phyloP scores from a whole-genome alignment of 2,888 invertebrate species.

The Tridacna gigas region DNA sequence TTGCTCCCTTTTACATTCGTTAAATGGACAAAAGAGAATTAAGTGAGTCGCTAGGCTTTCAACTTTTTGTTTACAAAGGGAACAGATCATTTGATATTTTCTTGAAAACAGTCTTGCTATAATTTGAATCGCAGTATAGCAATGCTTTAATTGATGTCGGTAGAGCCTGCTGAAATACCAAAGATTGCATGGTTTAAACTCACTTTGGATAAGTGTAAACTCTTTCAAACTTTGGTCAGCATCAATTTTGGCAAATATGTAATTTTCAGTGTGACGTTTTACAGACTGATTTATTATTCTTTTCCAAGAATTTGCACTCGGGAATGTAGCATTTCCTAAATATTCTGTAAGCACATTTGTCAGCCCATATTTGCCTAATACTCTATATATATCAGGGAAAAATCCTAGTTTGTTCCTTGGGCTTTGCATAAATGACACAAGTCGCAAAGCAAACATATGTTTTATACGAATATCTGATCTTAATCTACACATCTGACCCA shows the following conservation, averaged over 20 bases:
- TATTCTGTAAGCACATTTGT: neutral
- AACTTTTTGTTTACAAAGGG: neutral
- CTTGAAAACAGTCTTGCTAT: slow-evolving; percentile 3
- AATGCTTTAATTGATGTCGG: neutral
- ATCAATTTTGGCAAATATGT: neutral
- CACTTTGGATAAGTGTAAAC: neutral
- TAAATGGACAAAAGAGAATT: neutral
- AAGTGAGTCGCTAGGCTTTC: neutral
- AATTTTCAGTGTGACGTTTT: neutral
- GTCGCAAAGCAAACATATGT: slow-evolving; percentile 4
- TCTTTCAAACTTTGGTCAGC: slow-evolving; percentile 1
- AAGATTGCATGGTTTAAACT: neutral
- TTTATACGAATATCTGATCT: neutral
- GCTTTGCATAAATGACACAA: neutral
- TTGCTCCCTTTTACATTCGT: neutral
- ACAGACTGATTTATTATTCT: neutral
- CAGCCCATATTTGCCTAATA: neutral
- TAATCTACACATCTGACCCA: slow-evolving; percentile 7
- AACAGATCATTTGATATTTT: neutral
- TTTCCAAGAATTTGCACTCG: neutral
- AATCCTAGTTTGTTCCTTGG: neutral
- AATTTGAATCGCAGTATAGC: neutral
- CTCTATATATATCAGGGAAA: slow-evolving; percentile 9
- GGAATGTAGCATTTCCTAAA: neutral
- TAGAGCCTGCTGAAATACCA: slow-evolving; percentile 5